These are phyloP conservation scores for Triops longicaudatus DNA, from an alignment of 1,140 invertebrate genomes.

Conservation along the genomic window DNA sequence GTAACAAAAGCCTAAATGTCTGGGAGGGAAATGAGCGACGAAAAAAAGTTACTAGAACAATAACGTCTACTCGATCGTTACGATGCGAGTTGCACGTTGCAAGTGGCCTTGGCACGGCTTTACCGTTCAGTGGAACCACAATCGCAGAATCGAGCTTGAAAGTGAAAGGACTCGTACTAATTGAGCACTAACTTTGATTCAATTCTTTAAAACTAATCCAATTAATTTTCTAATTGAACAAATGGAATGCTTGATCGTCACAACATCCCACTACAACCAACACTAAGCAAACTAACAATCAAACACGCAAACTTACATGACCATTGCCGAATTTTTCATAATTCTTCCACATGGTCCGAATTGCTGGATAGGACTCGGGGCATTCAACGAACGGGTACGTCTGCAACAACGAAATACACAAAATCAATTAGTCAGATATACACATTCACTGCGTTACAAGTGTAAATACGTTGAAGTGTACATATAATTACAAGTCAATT, in stretches of 20 bases:
- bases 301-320: slow-evolving; percentile 68
- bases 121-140: slow-evolving; percentile 1
- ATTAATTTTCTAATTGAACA: too few species aligned
- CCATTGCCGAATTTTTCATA: slow-evolving; percentile 91
- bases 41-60: background rate
- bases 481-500: background rate
- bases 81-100: slow-evolving; percentile 1
- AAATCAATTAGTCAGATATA: slow-evolving; percentile 13
- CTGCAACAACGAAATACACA: slow-evolving; percentile 45
- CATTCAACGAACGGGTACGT: slow-evolving; percentile 83
- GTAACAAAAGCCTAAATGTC: background rate
- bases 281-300: background rate
- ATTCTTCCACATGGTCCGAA: slow-evolving; percentile 93
- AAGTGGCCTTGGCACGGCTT: slow-evolving; percentile 1
- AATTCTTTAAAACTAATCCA: too few species aligned
- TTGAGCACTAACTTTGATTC: background rate
- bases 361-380: slow-evolving; percentile 84
- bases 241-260: too few species aligned
- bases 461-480: too few species aligned
- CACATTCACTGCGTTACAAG: background rate
- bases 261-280: background rate
- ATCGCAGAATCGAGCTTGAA: background rate
- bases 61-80: background rate
- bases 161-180: background rate
- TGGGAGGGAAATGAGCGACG: background rate